Evolutionary conservation across 2,113 vertebrate species (phyloP).

Genomic region (Pithys albifrons): DNA sequence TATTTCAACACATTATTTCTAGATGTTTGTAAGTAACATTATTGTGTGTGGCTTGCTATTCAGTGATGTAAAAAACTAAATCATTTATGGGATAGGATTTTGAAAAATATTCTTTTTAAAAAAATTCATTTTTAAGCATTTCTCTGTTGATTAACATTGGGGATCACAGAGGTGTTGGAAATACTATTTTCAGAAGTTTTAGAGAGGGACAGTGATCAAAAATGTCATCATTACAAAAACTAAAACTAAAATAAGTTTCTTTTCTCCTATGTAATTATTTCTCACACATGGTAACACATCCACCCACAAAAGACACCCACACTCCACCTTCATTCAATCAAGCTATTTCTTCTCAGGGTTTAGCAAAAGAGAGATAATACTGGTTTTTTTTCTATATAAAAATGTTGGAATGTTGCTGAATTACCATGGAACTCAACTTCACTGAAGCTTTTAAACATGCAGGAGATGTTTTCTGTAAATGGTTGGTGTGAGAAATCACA

Average conservation of each 20-base stretch:
- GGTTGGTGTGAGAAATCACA: not conserved
- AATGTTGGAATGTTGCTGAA: not conserved
- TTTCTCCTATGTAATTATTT: not conserved
- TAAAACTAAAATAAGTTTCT: not conserved
- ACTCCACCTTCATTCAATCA: not conserved
- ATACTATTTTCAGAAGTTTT: not conserved
- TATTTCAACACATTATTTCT: conserved; percentile 14
- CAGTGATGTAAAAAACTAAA: not conserved
- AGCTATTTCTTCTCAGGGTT: not conserved
- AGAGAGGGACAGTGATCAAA: not conserved
- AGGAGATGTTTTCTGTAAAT: not conserved
- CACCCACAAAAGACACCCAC: not conserved
- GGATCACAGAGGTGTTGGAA: not conserved
- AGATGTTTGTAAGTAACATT: not conserved
- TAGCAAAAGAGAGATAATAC: not conserved
- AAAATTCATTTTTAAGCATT: not conserved
- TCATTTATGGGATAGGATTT: not conserved
- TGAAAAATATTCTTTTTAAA: not conserved
- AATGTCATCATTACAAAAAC: not conserved
- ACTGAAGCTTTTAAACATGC: not conserved
- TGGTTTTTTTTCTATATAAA: not conserved
- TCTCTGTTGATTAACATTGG: not conserved
- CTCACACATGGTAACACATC: not conserved
- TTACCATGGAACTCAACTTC: not conserved
- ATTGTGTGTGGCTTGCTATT: not conserved